Conservation (phyloP, 2,888 invertebrate species). For the Hymenopus coronatus region DNA sequence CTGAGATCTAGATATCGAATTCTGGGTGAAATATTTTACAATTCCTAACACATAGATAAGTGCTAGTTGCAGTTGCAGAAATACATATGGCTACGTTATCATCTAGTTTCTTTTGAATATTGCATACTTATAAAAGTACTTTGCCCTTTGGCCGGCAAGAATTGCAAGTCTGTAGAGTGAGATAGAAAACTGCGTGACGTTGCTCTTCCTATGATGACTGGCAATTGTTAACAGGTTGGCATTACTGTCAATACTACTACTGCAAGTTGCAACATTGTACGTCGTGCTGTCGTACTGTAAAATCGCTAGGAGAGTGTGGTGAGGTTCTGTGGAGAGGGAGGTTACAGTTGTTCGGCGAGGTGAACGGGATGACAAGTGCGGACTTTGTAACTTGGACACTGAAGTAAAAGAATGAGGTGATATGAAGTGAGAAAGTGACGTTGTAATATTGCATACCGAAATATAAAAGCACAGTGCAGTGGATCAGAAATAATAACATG, state of each 20-base stretch:
- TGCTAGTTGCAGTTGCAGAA: too few species aligned
- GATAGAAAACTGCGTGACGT: not conserved
- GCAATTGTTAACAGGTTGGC: not conserved
- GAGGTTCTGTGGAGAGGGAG: too few species aligned
- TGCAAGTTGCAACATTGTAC: not conserved
- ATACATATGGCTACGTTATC: too few species aligned
- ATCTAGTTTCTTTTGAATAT: too few species aligned
- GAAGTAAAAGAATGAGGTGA: not conserved
- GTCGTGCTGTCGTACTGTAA: too few species aligned
- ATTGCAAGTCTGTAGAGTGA: not conserved
- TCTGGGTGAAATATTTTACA: too few species aligned
- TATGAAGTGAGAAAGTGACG: not conserved
- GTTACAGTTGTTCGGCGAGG: not conserved
- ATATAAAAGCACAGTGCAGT: not conserved
- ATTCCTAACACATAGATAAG: too few species aligned
- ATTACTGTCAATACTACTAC: not conserved
- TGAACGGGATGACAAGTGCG: not conserved
- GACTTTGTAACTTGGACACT: not conserved
- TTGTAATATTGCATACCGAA: not conserved
- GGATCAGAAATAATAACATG: conserved; percentile 49
- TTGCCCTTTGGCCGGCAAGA: too few species aligned
- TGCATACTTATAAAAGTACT: too few species aligned
- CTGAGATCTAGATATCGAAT: too few species aligned
- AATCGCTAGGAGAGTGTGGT: too few species aligned
- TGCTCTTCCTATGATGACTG: not conserved